Percentiles rank a stretch among this genome's conserved stretches.
Conservation (phyloP, 1,140 invertebrate genomes). For the Diabrotica virgifera region DNA sequence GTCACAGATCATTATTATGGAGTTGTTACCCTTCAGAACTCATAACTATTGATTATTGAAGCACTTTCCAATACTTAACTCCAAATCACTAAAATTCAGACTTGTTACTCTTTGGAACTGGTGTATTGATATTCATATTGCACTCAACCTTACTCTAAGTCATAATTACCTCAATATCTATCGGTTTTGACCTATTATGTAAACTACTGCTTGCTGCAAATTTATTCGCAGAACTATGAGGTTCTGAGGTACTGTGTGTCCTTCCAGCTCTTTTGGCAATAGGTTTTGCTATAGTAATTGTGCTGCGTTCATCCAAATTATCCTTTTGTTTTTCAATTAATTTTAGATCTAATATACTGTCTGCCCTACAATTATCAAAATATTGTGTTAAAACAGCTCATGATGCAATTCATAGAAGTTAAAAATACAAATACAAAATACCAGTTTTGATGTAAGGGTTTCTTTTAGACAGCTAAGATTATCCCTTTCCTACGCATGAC, state of each 20-base stretch:
- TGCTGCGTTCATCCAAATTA: slow-evolving; percentile 42
- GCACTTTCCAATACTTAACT: no score
- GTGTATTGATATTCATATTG: slow-evolving; percentile 17
- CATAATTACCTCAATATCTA: slow-evolving; percentile 37
- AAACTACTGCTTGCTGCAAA: slow-evolving; percentile 37
- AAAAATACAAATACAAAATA: no score
- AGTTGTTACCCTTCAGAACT: no score
- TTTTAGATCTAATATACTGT: slow-evolving; percentile 59
- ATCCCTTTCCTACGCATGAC: no score
- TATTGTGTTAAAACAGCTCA: no score
- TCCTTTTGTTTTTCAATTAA: slow-evolving; percentile 57
- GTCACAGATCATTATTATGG: no score
- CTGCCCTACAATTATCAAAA: slow-evolving; percentile 51
- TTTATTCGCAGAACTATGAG: slow-evolving; percentile 40
- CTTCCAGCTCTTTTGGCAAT: slow-evolving; percentile 54
- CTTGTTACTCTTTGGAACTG: no score
- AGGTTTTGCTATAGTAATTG: slow-evolving; percentile 56
- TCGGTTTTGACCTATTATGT: slow-evolving; percentile 41
- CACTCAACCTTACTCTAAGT: slow-evolving; percentile 23
- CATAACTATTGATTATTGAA: no score
- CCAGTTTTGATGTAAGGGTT: no score
- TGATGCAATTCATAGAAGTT: no score
- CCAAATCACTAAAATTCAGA: no score
- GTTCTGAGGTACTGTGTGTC: slow-evolving; percentile 51
- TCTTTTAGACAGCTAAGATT: no score